These are phyloP conservation scores for Ciconia stormi DNA, from an alignment of 2,113 vertebrate species.

Conservation along the genomic window DNA sequence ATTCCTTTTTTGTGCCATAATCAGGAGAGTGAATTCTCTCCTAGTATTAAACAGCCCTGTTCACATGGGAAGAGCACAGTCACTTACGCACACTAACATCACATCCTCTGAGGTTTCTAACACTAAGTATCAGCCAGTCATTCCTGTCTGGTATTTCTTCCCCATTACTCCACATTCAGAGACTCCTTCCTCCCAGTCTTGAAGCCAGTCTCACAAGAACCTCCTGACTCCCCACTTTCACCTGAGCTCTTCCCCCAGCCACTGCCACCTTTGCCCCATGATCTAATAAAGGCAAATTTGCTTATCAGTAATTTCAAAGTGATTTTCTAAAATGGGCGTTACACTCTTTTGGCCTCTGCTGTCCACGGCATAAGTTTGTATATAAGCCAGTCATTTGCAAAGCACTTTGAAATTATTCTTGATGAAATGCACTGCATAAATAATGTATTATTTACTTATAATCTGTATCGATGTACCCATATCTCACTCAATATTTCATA, in stretches of 20 bases:
- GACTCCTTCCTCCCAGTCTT: not conserved
- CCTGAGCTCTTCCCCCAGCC: not conserved
- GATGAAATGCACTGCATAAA: not conserved
- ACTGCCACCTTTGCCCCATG: not conserved
- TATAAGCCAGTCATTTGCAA: not conserved
- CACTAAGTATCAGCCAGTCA: not conserved
- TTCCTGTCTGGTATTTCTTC: not conserved
- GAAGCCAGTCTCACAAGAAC: not conserved
- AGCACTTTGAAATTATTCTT: not conserved
- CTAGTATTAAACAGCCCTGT: not conserved
- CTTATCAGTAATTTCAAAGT: not conserved
- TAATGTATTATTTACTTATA: not conserved
- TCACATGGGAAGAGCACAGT: not conserved
- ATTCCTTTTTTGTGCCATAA: not conserved
- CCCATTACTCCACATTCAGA: accelerated
- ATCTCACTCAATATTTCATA: not conserved
- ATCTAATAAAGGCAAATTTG: not conserved
- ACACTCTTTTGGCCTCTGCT: not conserved
- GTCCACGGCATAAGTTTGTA: not conserved
- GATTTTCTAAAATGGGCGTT: not conserved
- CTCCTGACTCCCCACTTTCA: not conserved
- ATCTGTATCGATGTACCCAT: not conserved
- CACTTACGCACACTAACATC: not conserved
- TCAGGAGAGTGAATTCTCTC: not conserved
- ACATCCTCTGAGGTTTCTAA: not conserved